Evolutionary conservation across 2,888 invertebrate genomes (phyloP), one percentile per base, ranked within the genome.

Genomic region (Drosophila meridiana): DNA sequence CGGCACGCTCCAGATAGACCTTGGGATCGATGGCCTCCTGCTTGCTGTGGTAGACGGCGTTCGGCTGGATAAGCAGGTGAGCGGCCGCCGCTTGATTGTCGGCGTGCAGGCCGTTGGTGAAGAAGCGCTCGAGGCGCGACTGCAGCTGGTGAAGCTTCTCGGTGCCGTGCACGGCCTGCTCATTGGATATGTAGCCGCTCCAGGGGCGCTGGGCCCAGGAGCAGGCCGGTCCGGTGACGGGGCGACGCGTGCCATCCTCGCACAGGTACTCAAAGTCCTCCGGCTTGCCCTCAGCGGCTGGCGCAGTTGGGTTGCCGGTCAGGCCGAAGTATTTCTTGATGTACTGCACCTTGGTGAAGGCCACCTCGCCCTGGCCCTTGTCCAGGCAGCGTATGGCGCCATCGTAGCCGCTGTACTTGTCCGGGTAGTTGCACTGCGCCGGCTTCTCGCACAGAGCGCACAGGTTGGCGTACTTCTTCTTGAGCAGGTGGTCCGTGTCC

Each of bases 191-290:
- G 82, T 96, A 94, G 13, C 96, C 96, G 89, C 95, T 96, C 96
- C 97, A 97, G n/a, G 97, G 97, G 69, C 97, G 94, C 0, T 96
- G 96, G 0, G 97, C 97, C 97, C 97, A 97, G 0, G 96, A 95
- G 89, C 97, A 97, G 1, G 95, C 94, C 48, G 95, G 94, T 5
- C 94, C 94, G 38, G 94, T 95, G 13, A 97, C 94, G 1, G 96
- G 95, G 0, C 95, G 94, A 84, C 95, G 95, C 7, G 94, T 95
- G 2, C 97, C 97, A 90, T 97, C 97, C 4, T 95, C 96, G 89
- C 97, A 97, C 47, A 97, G 94, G 90, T 97, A 97, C 56, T 96
- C 95, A 91, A 94, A 97, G 36, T 96, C 95, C 0, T 96, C 94
- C 74, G 95, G 95, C 45, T 95, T 95, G 20, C 95, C 95, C 50